phyloP scores from a whole-genome alignment of 2,797 vertebrate genomes.

The Phataginus tricuspis region DNA sequence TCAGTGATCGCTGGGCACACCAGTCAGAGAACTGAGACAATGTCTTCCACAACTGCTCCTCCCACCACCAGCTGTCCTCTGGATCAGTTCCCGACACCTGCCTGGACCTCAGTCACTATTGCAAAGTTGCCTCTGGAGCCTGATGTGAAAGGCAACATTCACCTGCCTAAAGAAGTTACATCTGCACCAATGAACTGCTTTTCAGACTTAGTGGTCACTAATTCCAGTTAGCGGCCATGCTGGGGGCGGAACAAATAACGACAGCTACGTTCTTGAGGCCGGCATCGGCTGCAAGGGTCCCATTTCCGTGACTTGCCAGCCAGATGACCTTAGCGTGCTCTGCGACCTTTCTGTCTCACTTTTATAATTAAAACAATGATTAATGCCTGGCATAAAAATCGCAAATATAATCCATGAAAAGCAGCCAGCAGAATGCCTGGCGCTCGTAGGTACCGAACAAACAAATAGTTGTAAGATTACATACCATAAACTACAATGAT shows the following conservation, averaged over 20 bases:
- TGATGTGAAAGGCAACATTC: background rate
- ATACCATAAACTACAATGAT: background rate
- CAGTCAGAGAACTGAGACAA: background rate
- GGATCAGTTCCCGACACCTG: background rate
- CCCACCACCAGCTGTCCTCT: no score
- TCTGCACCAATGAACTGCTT: background rate
- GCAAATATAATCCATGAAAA: background rate
- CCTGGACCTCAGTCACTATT: background rate
- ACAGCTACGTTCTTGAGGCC: background rate
- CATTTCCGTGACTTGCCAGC: background rate
- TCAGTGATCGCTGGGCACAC: accelerated
- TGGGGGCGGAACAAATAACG: accelerated
- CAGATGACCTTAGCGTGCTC: no score
- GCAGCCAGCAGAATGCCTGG: background rate
- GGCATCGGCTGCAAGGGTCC: accelerated
- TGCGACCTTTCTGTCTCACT: background rate
- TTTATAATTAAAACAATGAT: background rate
- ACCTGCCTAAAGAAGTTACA: background rate
- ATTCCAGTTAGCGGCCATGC: background rate
- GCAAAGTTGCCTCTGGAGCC: background rate
- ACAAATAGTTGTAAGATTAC: background rate
- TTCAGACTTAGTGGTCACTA: background rate
- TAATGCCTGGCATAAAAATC: background rate
- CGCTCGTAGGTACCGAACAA: background rate
- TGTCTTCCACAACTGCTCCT: no score